Evolutionary conservation across 2,797 vertebrate genomes (phyloP).

Genomic region (Myioborus miniatus): DNA sequence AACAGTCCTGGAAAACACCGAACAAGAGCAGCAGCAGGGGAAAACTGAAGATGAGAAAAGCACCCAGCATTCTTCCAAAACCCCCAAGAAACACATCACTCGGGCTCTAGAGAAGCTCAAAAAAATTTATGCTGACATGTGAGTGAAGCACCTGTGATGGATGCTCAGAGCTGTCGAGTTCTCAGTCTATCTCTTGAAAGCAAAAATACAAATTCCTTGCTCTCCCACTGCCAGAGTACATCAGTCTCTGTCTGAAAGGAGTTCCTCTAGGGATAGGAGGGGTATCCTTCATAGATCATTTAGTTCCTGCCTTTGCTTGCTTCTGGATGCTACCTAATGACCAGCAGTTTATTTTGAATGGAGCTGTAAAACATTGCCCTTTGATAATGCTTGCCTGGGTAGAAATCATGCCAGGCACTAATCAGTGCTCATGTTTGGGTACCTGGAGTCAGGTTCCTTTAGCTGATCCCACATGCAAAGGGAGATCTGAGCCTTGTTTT

Average conservation of each 20-base stretch:
- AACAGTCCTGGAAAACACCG: not conserved
- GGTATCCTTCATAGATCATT: not conserved
- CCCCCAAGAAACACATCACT: slow-evolving; percentile 13
- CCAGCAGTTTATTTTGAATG: not conserved
- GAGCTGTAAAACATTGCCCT: not conserved
- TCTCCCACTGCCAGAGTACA: not conserved
- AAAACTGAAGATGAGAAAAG: slow-evolving; percentile 18
- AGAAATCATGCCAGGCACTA: not conserved
- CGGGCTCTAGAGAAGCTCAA: slow-evolving; percentile 54
- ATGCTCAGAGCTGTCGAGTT: not conserved
- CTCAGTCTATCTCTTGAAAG: not conserved
- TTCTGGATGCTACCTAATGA: not conserved
- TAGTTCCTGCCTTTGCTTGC: not conserved
- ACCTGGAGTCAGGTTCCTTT: not conserved
- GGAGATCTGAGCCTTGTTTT: not conserved
- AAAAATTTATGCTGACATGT: slow-evolving; percentile 79
- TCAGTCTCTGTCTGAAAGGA: not conserved
- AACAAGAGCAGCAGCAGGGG: not conserved
- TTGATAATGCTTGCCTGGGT: not conserved
- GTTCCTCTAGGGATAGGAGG: not conserved
- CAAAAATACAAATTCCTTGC: not conserved
- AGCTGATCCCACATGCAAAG: not conserved
- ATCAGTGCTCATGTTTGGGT: not conserved
- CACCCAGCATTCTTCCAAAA: slow-evolving; percentile 1
- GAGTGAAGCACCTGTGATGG: not conserved